Evolutionary conservation across 2,113 vertebrate species (phyloP).

Genomic region (Siniperca chuatsi): DNA sequence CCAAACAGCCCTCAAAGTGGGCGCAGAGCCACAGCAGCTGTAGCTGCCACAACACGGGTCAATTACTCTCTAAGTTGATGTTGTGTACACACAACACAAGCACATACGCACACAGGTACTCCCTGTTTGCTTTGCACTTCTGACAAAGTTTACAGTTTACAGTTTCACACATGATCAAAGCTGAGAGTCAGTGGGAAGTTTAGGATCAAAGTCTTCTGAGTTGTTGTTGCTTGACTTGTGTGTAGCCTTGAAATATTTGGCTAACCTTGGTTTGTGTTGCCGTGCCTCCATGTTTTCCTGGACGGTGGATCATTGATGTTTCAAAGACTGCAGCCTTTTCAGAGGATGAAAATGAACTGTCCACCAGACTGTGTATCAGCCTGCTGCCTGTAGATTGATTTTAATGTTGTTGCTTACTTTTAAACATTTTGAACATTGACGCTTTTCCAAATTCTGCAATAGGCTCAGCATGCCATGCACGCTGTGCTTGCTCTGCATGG

Average conservation of each 20-base stretch:
- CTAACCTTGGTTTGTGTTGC: conserved; percentile 40
- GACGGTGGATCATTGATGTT: conserved; percentile 40
- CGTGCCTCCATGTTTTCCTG: conserved; percentile 7
- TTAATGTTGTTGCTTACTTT: conserved; percentile 41
- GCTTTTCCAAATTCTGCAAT: conserved; percentile 36
- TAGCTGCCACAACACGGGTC: conserved; percentile 68
- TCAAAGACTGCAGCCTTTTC: conserved; percentile 33
- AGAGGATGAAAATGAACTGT: conserved; percentile 35
- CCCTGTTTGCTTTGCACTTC: conserved; percentile 32
- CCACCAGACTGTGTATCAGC: conserved; percentile 3
- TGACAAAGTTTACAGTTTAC: conserved; percentile 46
- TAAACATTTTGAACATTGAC: neutral
- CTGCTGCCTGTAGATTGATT: conserved; percentile 40
- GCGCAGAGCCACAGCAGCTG: conserved; percentile 63
- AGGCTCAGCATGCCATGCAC: conserved; percentile 9
- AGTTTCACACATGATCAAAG: conserved; percentile 61
- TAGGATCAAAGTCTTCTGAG: conserved; percentile 47
- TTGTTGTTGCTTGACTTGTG: conserved; percentile 34
- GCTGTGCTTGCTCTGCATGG: conserved; percentile 51
- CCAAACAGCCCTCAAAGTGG: conserved; percentile 62
- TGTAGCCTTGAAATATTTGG: conserved; percentile 35
- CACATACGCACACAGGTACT: conserved; percentile 3
- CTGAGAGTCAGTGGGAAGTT: conserved; percentile 42
- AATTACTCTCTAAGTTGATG: conserved; percentile 67
- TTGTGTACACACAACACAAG: conserved; percentile 48